These are phyloP conservation scores for Calidris pygmaea DNA, from an alignment of 2,113 vertebrate genomes.

Conservation along the genomic window DNA sequence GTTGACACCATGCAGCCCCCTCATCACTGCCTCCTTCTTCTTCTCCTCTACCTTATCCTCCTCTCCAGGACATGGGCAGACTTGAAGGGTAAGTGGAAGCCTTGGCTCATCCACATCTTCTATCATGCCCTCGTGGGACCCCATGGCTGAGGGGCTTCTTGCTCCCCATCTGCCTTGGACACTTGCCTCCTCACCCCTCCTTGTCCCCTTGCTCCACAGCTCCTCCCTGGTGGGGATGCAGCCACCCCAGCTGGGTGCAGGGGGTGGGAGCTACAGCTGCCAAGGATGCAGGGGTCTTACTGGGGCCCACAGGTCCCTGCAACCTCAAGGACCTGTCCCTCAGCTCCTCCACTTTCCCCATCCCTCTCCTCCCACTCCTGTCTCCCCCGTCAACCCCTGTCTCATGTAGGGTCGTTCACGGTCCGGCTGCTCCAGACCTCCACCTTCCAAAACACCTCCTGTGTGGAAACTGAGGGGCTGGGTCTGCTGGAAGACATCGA, in stretches of 20 bases:
- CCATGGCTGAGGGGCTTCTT: rapidly evolving
- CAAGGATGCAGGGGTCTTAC: neutral
- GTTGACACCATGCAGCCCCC: neutral
- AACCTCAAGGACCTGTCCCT: neutral
- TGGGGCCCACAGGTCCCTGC: neutral
- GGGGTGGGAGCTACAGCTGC: neutral
- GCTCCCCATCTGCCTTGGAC: neutral
- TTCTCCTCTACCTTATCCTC: neutral
- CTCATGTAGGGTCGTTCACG: neutral
- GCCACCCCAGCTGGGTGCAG: neutral
- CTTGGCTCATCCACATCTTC: neutral
- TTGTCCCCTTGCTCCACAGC: neutral
- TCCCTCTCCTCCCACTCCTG: neutral
- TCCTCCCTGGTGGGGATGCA: neutral
- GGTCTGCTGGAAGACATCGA: neutral
- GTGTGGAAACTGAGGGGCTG: neutral
- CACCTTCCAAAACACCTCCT: neutral
- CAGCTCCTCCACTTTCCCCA: neutral
- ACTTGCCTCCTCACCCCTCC: neutral
- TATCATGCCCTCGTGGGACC: neutral
- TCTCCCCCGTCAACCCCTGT: neutral
- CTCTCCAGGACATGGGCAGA: neutral
- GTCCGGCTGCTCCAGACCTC: neutral
- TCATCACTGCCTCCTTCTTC: neutral
- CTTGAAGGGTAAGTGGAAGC: neutral